Conservation (phyloP, 2,113 vertebrate species). For the Semnopithecus entellus region DNA sequence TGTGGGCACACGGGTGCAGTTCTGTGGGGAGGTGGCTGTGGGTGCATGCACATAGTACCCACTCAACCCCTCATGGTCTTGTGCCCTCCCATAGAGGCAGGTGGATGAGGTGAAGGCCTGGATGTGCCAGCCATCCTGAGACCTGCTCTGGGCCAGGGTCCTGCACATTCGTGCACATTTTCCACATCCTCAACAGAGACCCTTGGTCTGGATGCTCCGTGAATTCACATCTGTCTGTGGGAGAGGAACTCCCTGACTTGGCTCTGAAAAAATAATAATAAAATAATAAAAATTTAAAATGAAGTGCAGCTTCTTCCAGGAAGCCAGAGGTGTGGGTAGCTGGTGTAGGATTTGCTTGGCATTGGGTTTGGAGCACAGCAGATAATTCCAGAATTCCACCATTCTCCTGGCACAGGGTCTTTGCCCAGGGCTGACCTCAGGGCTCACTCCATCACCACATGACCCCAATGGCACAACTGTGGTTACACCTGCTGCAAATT, state of each 20-base stretch:
- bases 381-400: background rate
- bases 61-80: background rate
- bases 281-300: background rate
- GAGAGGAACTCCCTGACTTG: background rate
- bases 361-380: accelerated
- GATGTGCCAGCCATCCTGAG: background rate
- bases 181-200: background rate
- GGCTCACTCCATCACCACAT: too few species aligned
- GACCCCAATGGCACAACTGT: accelerated
- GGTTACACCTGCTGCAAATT: accelerated
- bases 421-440: background rate
- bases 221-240: background rate
- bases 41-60: accelerated
- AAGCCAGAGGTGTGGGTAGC: background rate
- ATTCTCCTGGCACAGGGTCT: background rate
- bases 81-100: background rate
- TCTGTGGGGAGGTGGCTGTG: background rate
- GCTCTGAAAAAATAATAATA: background rate
- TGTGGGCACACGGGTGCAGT: accelerated
- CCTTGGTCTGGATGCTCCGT: accelerated
- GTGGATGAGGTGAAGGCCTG: accelerated
- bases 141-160: background rate
- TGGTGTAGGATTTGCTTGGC: background rate
- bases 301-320: background rate
- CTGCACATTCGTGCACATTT: accelerated